Evolutionary conservation across 2,888 invertebrate species (phyloP).

Genomic region (Amiota minor): DNA sequence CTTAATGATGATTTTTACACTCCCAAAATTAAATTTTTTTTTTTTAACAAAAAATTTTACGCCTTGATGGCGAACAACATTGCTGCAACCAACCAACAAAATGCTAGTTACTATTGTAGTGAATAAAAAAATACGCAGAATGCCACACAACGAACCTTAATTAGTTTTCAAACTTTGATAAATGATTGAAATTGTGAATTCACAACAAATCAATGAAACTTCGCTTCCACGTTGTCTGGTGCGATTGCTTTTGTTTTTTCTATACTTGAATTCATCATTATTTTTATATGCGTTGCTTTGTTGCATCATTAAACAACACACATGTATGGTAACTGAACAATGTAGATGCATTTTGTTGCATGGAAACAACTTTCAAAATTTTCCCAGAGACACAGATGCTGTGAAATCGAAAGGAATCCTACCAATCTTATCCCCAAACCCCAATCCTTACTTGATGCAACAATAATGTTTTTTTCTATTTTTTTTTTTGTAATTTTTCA

Average conservation of each 20-base stretch:
- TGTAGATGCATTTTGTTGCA: not conserved
- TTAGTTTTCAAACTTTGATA: constrained; percentile 62
- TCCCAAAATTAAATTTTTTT: constrained; percentile 41
- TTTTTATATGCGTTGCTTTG: constrained; percentile 55
- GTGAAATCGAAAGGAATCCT: constrained; percentile 31
- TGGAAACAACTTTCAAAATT: constrained; percentile 36
- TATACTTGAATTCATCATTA: not conserved
- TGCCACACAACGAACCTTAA: constrained; percentile 47
- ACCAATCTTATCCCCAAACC: constrained; percentile 5
- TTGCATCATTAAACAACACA: constrained; percentile 63
- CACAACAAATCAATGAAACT: constrained; percentile 25
- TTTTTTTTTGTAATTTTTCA: constrained; percentile 61
- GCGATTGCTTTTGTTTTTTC: constrained; percentile 50
- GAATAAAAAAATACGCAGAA: not conserved
- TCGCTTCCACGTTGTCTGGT: constrained; percentile 63
- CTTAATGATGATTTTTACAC: constrained; percentile 35
- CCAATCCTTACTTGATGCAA: constrained; percentile 23
- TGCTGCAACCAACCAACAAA: not conserved
- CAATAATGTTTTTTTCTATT: too few relatives aligned
- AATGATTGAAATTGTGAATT: constrained; percentile 45
- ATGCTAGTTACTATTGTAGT: not conserved
- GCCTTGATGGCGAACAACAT: constrained; percentile 43
- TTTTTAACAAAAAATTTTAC: constrained; percentile 65
- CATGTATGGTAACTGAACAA: constrained; percentile 32
- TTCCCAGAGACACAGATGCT: constrained; percentile 45